These are phyloP conservation scores for Leptogaster cylindrica DNA, from an alignment of 2,888 invertebrate genomes.

Conservation along the genomic window DNA sequence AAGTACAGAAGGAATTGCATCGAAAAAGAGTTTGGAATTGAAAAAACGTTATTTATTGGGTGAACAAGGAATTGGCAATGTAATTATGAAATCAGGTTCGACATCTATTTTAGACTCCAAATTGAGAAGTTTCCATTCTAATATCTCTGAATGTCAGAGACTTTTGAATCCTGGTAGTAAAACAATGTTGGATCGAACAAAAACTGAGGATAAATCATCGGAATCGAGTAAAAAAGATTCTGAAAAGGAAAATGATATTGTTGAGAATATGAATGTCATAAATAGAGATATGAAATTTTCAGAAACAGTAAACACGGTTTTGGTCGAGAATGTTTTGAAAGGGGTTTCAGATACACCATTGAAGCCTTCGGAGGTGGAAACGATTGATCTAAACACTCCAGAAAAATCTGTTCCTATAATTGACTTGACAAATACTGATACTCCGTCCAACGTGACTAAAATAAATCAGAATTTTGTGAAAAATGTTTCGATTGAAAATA, in stretches of 20 bases:
- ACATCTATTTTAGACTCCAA: constrained; percentile 84
- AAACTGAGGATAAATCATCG: constrained; percentile 43
- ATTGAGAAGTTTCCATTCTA: constrained; percentile 81
- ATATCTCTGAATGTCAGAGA: constrained; percentile 88
- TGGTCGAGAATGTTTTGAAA: constrained; percentile 54
- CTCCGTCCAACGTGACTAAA: constrained; percentile 53
- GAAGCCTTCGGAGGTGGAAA: constrained; percentile 56
- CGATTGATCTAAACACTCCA: constrained; percentile 59
- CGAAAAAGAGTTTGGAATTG: constrained; percentile 84
- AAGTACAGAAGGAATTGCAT: constrained; percentile 86
- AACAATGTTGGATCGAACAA: constrained; percentile 66
- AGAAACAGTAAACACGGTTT: constrained; percentile 57
- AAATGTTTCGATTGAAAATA: constrained; percentile 9
- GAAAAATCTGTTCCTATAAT: constrained; percentile 56
- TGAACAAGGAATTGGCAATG: constrained; percentile 69
- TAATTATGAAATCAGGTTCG: constrained; percentile 81
- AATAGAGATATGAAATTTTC: constrained; percentile 60
- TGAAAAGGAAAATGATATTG: constrained; percentile 60
- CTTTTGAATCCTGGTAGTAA: constrained; percentile 81
- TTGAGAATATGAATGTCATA: constrained; percentile 59
- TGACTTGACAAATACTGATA: constrained; percentile 55
- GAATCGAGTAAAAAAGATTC: constrained; percentile 51
- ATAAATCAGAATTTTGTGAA: constrained; percentile 51
- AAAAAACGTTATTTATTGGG: constrained; percentile 85
- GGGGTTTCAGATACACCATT: constrained; percentile 47